These are phyloP conservation scores for Eptatretus burgeri DNA, from an alignment of 2,113 vertebrate genomes.

Conservation along the genomic window DNA sequence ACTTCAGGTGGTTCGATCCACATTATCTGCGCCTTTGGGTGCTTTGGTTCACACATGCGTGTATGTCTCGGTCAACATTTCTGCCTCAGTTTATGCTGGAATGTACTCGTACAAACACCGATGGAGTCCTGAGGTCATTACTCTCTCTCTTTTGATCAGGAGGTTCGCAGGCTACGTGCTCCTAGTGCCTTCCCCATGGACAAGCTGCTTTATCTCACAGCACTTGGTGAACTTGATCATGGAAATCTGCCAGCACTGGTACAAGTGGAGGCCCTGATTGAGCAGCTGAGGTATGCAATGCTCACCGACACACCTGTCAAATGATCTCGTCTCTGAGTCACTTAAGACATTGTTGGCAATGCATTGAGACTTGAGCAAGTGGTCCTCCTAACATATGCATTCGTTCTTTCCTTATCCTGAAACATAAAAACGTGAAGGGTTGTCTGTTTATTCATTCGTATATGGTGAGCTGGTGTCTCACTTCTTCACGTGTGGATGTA, in stretches of 20 bases:
- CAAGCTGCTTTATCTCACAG: conserved; percentile 93
- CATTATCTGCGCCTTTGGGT: no score
- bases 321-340: no score
- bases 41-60: background rate
- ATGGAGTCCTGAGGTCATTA: background rate
- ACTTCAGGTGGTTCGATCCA: no score
- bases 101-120: background rate
- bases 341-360: no score
- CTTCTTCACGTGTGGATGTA: no score
- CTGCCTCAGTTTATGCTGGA: background rate
- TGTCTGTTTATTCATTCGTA: no score
- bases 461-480: no score
- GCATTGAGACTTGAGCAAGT: no score
- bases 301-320: no score
- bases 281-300: conserved; percentile 59
- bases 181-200: conserved; percentile 98
- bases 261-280: conserved; percentile 66
- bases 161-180: conserved; percentile 73
- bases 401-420: no score
- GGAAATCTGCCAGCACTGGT: conserved; percentile 72
- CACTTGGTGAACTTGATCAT: conserved; percentile 72
- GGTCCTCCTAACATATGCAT: no score
- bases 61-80: background rate
- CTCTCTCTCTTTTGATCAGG: conserved; percentile 19
- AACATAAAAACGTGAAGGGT: no score